Conservation (phyloP, 2,113 vertebrate genomes). For the Neofelis nebulosa region DNA sequence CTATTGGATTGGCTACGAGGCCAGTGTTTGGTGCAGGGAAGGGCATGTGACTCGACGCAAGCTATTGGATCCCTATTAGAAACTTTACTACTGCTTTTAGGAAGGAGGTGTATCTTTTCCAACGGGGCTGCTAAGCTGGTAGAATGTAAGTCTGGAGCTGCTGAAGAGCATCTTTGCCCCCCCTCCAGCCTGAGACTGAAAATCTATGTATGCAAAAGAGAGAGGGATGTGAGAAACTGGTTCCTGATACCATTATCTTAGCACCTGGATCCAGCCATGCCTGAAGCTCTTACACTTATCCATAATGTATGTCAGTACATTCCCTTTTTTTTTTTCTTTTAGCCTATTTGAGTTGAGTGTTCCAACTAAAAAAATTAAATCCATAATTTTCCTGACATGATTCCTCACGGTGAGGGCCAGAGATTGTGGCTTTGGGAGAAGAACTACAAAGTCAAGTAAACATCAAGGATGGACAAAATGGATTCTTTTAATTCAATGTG, state of each 20-base stretch:
- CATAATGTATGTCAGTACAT: not conserved
- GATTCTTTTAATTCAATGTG: not conserved
- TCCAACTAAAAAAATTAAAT: not conserved
- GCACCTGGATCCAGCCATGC: constrained; percentile 4
- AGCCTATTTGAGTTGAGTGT: constrained; percentile 4
- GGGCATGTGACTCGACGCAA: not conserved
- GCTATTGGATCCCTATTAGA: not conserved
- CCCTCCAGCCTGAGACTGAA: not conserved
- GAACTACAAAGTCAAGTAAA: not conserved
- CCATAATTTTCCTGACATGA: not conserved
- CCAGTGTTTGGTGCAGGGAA: not conserved
- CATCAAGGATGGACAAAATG: constrained; percentile 12
- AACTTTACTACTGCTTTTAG: not conserved
- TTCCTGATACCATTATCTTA: not conserved
- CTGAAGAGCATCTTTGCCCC: not conserved
- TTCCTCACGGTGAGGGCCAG: not conserved
- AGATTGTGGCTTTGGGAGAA: not conserved
- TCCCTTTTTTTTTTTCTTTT: not conserved
- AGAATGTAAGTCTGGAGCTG: not conserved
- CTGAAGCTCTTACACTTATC: constrained; percentile 20
- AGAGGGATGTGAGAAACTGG: not conserved
- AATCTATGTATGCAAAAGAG: not conserved
- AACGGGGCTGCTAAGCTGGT: not conserved
- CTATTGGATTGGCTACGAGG: not conserved
- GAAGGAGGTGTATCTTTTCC: not conserved